Evolutionary conservation across 2,797 vertebrate genomes (phyloP).

Genomic region (Thripadectes ignobilis): DNA sequence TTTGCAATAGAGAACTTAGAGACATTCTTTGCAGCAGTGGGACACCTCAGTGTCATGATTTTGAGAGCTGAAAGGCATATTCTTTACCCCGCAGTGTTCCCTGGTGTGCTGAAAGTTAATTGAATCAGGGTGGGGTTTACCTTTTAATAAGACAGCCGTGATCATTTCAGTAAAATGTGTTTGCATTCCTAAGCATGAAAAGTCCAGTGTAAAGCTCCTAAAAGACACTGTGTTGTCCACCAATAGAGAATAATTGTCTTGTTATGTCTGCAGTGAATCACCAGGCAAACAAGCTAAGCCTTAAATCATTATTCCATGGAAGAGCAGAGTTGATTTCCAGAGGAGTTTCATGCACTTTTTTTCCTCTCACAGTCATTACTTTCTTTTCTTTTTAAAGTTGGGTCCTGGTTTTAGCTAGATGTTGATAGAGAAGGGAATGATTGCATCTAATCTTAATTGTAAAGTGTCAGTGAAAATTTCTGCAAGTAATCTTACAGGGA

Average conservation of each 20-base stretch:
- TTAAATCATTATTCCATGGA: slow-evolving; percentile 74
- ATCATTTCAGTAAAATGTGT: slow-evolving; percentile 19
- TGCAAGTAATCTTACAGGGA: slow-evolving; percentile 75
- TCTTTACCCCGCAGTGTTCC: background rate
- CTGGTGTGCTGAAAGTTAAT: background rate
- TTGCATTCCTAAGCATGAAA: slow-evolving; percentile 51
- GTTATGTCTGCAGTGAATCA: slow-evolving; percentile 73
- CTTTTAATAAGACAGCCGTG: slow-evolving; percentile 29
- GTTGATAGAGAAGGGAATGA: slow-evolving; percentile 76
- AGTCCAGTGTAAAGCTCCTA: slow-evolving; percentile 66
- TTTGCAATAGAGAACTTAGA: background rate
- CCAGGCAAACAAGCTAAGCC: slow-evolving; percentile 72
- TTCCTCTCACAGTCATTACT: slow-evolving; percentile 75
- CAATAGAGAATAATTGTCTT: slow-evolving; percentile 61
- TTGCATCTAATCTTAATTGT: slow-evolving; percentile 73
- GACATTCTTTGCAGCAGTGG: slow-evolving; percentile 35
- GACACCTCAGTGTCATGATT: background rate
- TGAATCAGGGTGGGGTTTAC: slow-evolving; percentile 8
- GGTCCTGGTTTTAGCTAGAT: slow-evolving; percentile 78
- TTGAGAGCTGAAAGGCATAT: slow-evolving; percentile 24
- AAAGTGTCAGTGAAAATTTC: slow-evolving; percentile 65
- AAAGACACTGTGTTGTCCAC: slow-evolving; percentile 59
- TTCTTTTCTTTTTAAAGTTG: slow-evolving; percentile 74
- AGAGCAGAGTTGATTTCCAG: slow-evolving; percentile 74
- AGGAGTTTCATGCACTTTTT: slow-evolving; percentile 77